Evolutionary conservation across 2,888 invertebrate genomes (phyloP).

Genomic region (Netelia inedita): DNA sequence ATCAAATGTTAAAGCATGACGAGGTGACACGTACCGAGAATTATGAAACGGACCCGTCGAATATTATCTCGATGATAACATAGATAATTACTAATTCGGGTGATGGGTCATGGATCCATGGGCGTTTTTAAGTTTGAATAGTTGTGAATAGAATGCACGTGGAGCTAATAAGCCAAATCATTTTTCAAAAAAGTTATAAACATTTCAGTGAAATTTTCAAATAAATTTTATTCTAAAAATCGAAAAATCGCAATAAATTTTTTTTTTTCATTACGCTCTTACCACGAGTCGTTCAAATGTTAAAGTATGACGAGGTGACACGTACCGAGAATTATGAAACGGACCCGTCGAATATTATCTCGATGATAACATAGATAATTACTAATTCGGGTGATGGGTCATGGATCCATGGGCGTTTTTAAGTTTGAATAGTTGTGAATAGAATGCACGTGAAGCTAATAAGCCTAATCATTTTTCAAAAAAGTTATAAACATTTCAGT

Average conservation of each 20-base stretch:
- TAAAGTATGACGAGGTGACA: slow-evolving; percentile 22
- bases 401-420: background rate
- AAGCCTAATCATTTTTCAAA: no score
- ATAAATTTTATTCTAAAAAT: no score
- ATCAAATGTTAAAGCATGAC: slow-evolving; percentile 44
- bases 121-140: background rate
- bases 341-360: slow-evolving; percentile 35
- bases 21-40: slow-evolving; percentile 46
- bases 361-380: slow-evolving; percentile 1
- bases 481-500: no score
- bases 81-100: no score
- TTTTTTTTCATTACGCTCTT: slow-evolving; percentile 30
- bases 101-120: background rate
- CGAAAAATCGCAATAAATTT: slow-evolving; percentile 66
- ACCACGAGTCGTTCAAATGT: slow-evolving; percentile 37
- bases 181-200: no score
- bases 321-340: slow-evolving; percentile 42
- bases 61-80: slow-evolving; percentile 22
- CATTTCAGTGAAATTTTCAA: no score
- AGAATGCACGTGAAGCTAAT: no score
- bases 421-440: background rate
- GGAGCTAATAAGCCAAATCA: no score
- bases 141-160: no score
- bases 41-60: slow-evolving; percentile 20
- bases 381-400: no score